These are phyloP conservation scores for Lagodon rhomboides DNA, from an alignment of 2,797 vertebrate species.

Conservation along the genomic window DNA sequence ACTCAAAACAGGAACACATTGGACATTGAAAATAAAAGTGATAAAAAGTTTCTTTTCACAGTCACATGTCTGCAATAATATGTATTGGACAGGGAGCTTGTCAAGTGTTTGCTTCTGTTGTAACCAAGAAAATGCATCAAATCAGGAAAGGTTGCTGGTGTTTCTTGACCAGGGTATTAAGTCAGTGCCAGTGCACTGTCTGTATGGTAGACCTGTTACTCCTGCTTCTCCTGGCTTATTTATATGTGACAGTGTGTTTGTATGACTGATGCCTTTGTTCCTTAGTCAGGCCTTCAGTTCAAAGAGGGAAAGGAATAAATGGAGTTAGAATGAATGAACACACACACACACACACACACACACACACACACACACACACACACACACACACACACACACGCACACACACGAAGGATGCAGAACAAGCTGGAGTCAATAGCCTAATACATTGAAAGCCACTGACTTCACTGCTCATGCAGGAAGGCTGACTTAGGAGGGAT, in stretches of 20 bases:
- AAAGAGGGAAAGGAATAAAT: constrained; percentile 17
- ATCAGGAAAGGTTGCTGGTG: constrained; percentile 9
- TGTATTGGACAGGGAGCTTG: not conserved
- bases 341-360: constrained; percentile 1
- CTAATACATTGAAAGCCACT: constrained; percentile 44
- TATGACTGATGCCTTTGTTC: constrained; percentile 25
- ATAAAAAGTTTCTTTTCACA: too few species aligned
- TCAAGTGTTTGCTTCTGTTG: constrained; percentile 3
- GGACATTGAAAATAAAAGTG: too few species aligned
- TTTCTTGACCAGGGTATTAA: constrained; percentile 17
- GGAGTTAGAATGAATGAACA: constrained; percentile 20
- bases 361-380: constrained; percentile 6
- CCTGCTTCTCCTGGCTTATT: constrained; percentile 30
- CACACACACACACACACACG: constrained; percentile 8
- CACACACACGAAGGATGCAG: not conserved
- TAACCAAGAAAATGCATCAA: constrained; percentile 4
- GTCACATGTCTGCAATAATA: not conserved
- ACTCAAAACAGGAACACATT: too few species aligned
- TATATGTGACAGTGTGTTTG: constrained; percentile 29
- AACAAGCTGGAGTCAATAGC: constrained; percentile 48
- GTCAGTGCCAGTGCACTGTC: not conserved
- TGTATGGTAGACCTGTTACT: constrained; percentile 10
- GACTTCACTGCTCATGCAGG: constrained; percentile 46
- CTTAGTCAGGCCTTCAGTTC: constrained; percentile 16
- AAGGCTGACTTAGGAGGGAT: constrained; percentile 61